Conservation (phyloP, 2,113 vertebrate genomes). For the Smithornis capensis region DNA sequence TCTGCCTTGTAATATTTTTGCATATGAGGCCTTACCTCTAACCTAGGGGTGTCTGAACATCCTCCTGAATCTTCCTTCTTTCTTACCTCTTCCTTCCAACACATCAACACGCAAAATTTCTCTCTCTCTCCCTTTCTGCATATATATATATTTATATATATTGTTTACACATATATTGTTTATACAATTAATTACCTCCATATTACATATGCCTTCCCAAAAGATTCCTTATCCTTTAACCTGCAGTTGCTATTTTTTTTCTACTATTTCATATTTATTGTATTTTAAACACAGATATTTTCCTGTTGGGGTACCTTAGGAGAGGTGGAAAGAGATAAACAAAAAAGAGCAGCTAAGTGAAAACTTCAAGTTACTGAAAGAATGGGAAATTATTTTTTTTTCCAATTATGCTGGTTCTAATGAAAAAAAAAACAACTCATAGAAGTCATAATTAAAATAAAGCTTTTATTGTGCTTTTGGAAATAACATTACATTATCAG, state of each 20-base stretch:
- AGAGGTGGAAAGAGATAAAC: neutral
- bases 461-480: slow-evolving; percentile 35
- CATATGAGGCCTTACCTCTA: neutral
- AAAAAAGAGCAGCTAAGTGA: neutral
- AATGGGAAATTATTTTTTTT: neutral
- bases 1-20: neutral
- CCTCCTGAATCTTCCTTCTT: neutral
- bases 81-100: neutral
- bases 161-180: neutral
- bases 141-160: neutral
- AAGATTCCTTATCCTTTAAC: neutral
- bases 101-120: neutral
- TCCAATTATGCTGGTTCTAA: neutral
- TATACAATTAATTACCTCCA: neutral
- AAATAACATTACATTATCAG: slow-evolving; percentile 21
- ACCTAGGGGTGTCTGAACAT: neutral
- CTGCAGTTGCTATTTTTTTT: neutral
- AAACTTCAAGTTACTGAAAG: neutral
- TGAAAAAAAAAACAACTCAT: neutral
- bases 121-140: neutral
- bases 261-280: neutral
- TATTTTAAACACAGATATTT: neutral
- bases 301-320: neutral
- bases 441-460: neutral
- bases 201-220: neutral